phyloP scores from a whole-genome alignment of 2,113 vertebrate genomes.

The Montifringilla adamsi region DNA sequence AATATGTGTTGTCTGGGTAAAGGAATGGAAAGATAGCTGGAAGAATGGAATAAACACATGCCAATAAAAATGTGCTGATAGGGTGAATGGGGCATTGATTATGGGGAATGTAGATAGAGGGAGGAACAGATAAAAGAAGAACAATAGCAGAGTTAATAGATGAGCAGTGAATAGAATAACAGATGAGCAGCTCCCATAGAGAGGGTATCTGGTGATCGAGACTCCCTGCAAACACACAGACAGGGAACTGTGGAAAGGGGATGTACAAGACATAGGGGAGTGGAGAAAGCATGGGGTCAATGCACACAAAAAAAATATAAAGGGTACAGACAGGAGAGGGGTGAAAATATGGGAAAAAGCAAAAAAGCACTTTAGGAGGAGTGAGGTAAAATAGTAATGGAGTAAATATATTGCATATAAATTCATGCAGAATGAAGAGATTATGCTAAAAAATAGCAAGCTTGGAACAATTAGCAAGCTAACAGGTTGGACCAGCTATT shows the following conservation, averaged over 20 bases:
- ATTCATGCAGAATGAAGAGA: background rate
- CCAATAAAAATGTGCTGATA: background rate
- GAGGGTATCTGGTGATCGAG: background rate
- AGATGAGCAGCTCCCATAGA: background rate
- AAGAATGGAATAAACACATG: background rate
- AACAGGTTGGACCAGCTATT: constrained; percentile 45
- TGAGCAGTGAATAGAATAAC: background rate
- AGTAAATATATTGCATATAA: background rate
- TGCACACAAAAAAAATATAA: background rate
- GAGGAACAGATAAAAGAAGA: background rate
- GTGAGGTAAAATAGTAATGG: background rate
- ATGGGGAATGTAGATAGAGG: background rate
- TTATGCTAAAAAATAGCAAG: constrained; percentile 4
- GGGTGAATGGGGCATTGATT: background rate
- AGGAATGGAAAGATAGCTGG: background rate
- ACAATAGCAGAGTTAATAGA: background rate
- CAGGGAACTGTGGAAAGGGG: background rate
- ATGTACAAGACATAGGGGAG: background rate
- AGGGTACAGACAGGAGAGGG: background rate
- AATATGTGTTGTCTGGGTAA: background rate
- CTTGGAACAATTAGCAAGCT: background rate
- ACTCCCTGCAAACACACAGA: background rate
- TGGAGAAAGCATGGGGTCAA: background rate
- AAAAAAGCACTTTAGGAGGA: background rate
- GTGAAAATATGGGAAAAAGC: background rate